Base-by-base conservation (phyloP, 2,888 invertebrate species). In the Himalopsyche japonica region DNA sequence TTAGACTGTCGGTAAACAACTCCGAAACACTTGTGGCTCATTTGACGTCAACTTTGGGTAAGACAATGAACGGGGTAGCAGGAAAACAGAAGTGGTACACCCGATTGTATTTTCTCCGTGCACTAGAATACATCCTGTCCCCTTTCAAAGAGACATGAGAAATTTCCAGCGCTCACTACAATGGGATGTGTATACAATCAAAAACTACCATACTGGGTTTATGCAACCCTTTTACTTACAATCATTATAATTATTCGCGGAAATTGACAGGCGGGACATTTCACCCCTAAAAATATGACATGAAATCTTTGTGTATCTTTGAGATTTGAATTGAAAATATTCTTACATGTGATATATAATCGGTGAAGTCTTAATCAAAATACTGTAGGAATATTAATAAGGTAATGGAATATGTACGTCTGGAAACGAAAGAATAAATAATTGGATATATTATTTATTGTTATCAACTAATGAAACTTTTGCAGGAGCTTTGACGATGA, bases 11-110 rank as follows among this genome's bases (percentile, higher is more conserved):
- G 57, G 85, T 86, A 87, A 84, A 86, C 86, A 87, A 81, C 84
- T 87, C 85, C 57, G 77, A 47, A 86, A 83, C 87, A 87, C 86
- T 87, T 87, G 87, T 83, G 87, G 87, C 86, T 81, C 86, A 84
- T 85, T 85, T 80, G 79, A 76, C 80, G 85, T 70, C 70, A 70
- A 70, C 70, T 70, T 30, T 27, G 30, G 57, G 70, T 70, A 70
- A 70, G 15, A 70, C 70, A 70, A 27, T 27, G 20, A 70, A 70
- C 70, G 27, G 70, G 70, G 70, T 27, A 70, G 70, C 27, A 70
- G 70, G 70, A 70, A 70, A 70, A 70, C 70, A 70, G 70, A 70
- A 70, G 70, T 70, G 43, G 77, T 77, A 20, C 77, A 24, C n/a
- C 20, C 37, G 77, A 77, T 43, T 77, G 37, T 43, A 8, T 43